Evolutionary conservation across 2,113 vertebrate species (phyloP).

Genomic region (Melanerpes aurifrons): DNA sequence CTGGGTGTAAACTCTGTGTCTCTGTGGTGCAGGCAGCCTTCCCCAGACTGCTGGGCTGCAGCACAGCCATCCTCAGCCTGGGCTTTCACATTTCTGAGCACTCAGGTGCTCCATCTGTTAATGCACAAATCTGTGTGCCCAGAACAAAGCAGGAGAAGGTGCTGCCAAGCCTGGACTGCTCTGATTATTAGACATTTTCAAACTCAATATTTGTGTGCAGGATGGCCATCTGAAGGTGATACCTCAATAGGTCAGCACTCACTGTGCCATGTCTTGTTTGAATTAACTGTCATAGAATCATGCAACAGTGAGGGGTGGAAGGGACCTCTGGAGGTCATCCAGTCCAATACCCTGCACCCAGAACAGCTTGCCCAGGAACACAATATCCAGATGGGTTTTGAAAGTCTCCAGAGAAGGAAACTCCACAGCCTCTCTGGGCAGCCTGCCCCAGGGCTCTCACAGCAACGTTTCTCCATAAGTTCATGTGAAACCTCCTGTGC

Average conservation of each 20-base stretch:
- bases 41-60: neutral
- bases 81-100: neutral
- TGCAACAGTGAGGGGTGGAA: no score
- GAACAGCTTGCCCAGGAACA: no score
- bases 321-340: no score
- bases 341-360: no score
- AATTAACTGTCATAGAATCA: no score
- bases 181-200: neutral
- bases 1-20: rapidly evolving
- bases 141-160: neutral
- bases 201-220: neutral
- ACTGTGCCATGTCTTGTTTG: no score
- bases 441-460: no score
- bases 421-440: no score
- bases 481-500: no score
- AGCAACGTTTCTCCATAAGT: no score
- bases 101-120: neutral
- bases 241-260: rapidly evolving
- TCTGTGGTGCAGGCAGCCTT: neutral
- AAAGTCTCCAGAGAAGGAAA: no score
- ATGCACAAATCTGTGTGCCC: neutral
- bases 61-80: neutral
- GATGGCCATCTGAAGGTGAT: rapidly evolving
- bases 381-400: no score
- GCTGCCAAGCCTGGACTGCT: neutral